Conservation (phyloP, 2,113 vertebrate genomes). For the Percopsis transmontana region DNA sequence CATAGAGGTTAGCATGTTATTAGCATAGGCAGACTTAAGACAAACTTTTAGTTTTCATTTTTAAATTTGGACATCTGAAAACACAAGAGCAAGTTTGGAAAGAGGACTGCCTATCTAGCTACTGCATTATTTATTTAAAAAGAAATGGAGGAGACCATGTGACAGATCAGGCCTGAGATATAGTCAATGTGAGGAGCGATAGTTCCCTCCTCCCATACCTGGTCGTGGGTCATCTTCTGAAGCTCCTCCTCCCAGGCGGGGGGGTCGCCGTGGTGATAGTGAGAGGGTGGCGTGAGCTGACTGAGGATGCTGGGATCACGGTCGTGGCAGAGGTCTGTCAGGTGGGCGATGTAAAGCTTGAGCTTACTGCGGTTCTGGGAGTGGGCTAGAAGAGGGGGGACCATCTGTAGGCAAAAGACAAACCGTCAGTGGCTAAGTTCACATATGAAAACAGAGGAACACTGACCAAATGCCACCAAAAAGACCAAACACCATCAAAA, state of each 20-base stretch:
- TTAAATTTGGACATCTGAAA: too few relatives aligned
- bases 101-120: too few relatives aligned
- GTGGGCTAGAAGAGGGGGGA: conserved; percentile 92
- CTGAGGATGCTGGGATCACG: conserved; percentile 92
- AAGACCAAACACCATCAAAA: neutral
- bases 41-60: too few relatives aligned
- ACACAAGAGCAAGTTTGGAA: too few relatives aligned
- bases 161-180: too few relatives aligned
- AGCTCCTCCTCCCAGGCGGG: conserved; percentile 88
- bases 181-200: neutral
- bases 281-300: conserved; percentile 86
- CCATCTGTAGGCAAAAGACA: conserved; percentile 79
- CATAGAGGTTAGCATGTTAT: conserved; percentile 6
- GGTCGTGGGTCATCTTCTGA: conserved; percentile 87
- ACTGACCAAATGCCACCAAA: neutral
- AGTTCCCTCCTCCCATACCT: conserved; percentile 73
- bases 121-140: too few relatives aligned
- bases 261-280: conserved; percentile 85
- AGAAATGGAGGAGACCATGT: too few relatives aligned
- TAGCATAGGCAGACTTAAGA: too few relatives aligned
- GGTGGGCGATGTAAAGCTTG: conserved; percentile 95
- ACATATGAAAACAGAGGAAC: neutral
- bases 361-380: conserved; percentile 95
- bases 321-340: conserved; percentile 92
- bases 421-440: neutral